These are phyloP conservation scores for Eudasyphora cyanicolor DNA, from an alignment of 2,888 invertebrate genomes.

Conservation along the genomic window DNA sequence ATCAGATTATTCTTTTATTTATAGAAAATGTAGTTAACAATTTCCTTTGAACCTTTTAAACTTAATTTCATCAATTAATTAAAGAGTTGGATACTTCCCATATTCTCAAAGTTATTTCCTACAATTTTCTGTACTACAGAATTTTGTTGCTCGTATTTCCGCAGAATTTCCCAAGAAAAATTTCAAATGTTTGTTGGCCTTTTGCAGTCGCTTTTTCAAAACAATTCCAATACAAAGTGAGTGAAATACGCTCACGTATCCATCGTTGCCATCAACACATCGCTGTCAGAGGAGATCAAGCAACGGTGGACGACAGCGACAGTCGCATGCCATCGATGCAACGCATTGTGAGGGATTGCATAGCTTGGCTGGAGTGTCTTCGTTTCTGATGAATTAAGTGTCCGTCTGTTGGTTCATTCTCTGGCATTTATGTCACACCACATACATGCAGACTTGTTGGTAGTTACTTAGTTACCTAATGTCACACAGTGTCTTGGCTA, in stretches of 20 bases:
- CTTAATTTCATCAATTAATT: too few species aligned
- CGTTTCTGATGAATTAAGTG: conserved; percentile 48
- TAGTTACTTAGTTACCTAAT: not conserved
- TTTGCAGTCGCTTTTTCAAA: not conserved
- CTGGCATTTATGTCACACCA: conserved; percentile 40
- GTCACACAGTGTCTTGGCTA: not conserved
- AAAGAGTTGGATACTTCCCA: too few species aligned
- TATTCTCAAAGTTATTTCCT: too few species aligned
- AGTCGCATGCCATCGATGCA: conserved; percentile 6
- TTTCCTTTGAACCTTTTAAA: too few species aligned
- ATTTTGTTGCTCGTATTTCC: not conserved
- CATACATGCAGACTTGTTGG: conserved; percentile 43
- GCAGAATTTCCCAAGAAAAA: not conserved
- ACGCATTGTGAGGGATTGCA: conserved; percentile 24
- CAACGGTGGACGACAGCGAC: too few species aligned
- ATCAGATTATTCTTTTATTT: too few species aligned
- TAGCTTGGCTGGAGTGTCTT: not conserved
- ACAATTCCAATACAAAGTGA: not conserved
- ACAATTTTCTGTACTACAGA: not conserved
- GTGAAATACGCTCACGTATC: conserved; percentile 31
- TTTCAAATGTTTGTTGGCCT: not conserved
- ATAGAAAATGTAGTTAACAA: too few species aligned
- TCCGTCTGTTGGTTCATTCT: conserved; percentile 35
- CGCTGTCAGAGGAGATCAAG: not conserved
- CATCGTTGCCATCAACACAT: conserved; percentile 13